Conservation (phyloP, 2,113 vertebrate species). For the Haemorhous mexicanus region DNA sequence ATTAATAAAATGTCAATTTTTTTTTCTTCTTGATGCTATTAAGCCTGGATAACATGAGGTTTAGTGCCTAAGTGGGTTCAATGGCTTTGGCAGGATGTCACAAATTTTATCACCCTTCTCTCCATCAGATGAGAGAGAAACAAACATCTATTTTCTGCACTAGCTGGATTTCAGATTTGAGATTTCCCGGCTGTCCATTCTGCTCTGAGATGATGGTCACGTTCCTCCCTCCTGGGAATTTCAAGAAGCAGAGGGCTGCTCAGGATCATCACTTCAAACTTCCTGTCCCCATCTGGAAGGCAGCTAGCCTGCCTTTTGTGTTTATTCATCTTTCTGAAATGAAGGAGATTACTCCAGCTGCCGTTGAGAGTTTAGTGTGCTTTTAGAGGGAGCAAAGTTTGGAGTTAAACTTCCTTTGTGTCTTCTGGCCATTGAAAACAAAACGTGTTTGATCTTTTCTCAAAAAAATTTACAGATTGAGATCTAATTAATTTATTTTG, state of each 20-base stretch:
- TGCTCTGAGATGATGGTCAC: not conserved
- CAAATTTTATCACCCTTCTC: not conserved
- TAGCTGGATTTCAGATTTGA: not conserved
- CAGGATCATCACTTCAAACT: not conserved
- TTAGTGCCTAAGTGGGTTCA: not conserved
- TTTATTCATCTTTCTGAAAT: constrained; percentile 4
- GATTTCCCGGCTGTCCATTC: not conserved
- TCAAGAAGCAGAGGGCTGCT: not conserved
- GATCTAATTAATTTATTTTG: not conserved
- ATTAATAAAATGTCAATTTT: not conserved
- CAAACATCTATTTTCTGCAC: not conserved
- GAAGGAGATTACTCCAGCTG: constrained; percentile 25
- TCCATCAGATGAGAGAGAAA: not conserved
- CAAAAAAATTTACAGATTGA: not conserved
- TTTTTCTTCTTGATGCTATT: not conserved
- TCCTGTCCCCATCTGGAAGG: constrained; percentile 49
- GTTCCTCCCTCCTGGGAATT: not conserved
- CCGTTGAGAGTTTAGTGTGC: not conserved
- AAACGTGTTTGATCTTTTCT: not conserved
- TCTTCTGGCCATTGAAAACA: not conserved
- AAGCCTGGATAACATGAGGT: not conserved
- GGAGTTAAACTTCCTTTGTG: not conserved
- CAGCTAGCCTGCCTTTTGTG: constrained; percentile 33
- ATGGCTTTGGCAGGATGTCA: not conserved
- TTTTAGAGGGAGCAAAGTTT: not conserved